phyloP scores from a whole-genome alignment of 2,797 vertebrate species.

The Glyptemys insculpta region DNA sequence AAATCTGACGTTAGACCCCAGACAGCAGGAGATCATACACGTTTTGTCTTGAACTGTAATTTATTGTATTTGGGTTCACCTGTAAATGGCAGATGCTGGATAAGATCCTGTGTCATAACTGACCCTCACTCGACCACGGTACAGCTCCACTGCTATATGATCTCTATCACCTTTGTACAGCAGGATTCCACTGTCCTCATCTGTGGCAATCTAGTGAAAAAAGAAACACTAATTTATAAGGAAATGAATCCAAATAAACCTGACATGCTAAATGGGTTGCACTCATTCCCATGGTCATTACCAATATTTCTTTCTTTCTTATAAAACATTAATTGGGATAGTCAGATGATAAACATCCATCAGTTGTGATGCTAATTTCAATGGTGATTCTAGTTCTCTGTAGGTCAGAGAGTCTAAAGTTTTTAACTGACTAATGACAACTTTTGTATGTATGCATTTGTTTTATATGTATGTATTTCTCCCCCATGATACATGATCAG shows the following conservation, averaged over 20 bases:
- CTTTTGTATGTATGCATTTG: background rate
- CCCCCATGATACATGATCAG: background rate
- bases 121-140: conserved; percentile 94
- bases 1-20: background rate
- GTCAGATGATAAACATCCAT: background rate
- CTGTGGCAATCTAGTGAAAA: conserved; percentile 91
- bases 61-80: conserved; percentile 80
- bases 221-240: conserved; percentile 36
- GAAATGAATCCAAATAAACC: background rate
- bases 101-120: conserved; percentile 95
- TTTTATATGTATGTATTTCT: background rate
- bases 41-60: background rate
- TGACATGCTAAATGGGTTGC: background rate
- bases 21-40: background rate
- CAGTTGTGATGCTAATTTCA: background rate
- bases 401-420: background rate
- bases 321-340: background rate
- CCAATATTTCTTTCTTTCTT: background rate
- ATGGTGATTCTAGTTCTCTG: background rate
- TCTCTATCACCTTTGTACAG: conserved; percentile 96
- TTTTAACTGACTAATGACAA: conserved; percentile 8
- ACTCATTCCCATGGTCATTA: background rate
- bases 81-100: conserved; percentile 97
- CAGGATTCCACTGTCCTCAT: conserved; percentile 95
- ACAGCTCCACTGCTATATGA: conserved; percentile 95